Evolutionary conservation across 1,140 invertebrate species (phyloP), one percentile per base, ranked within the genome.

Genomic region (Papilio helenus): DNA sequence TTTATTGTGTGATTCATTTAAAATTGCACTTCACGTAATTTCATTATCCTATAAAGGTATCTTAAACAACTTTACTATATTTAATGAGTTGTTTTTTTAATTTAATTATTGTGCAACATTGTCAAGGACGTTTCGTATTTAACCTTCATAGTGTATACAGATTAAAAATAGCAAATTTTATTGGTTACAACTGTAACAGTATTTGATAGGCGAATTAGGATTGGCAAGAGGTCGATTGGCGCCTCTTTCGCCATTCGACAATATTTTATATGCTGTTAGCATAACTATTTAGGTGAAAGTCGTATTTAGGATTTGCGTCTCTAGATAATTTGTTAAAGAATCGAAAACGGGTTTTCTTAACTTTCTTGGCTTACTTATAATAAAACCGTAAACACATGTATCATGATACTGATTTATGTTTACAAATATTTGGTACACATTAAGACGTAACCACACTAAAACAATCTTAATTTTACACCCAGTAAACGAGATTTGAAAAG

Each of bases 211-310:
- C 44, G 39, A 74, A 46, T 26, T 44, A 23, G 44, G 42, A 74
- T 74, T 49, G 20, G 20, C 26, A 74, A 51, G 44, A 74, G 72
- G 39, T 74, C n/a, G 72, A 26, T n/a, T 44, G 72, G 72, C 72
- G 72, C 72, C 72, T 44, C 20, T 46, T 23, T 42, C 72, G 39
- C 12, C 26, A 65, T 65, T 65, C 39, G 12, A 73, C 44, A 73
- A 72, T 72, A 71, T 34, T 72, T 73, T 49, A 73, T 12, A 73
- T 46, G 72, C 72, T 23, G 39, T n/a, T 26, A 44, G 72, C 72
- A 46, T 73, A 46, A 73, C 72, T 73, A 73, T 73, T 73, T 73
- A 73, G 72, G 72, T 73, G 72, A 73, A 73, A 73, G 72, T 73
- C n/a, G 39, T 72, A 73, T 42, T 42, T 73, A 73, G 72, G 72